Percentiles rank a stretch among this genome's conserved stretches.
phyloP scores from a whole-genome alignment of 2,888 invertebrate genomes.

The Synergus umbraculus region DNA sequence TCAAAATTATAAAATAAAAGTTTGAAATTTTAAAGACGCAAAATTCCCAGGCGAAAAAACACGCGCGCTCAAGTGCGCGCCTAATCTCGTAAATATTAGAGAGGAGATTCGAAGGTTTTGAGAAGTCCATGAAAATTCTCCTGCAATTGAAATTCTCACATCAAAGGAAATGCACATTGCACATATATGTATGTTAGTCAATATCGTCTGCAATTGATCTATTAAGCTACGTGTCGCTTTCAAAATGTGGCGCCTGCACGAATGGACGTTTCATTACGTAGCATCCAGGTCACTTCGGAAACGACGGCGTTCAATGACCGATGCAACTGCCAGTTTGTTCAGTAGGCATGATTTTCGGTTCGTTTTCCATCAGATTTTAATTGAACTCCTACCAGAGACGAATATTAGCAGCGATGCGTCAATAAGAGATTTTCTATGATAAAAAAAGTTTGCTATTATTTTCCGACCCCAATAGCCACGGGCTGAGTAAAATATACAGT shows the following conservation, averaged over 20 bases:
- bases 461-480: background rate
- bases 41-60: too few species aligned
- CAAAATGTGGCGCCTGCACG: conserved; percentile 17
- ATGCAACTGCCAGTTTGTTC: conserved; percentile 21
- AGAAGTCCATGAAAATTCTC: conserved; percentile 4
- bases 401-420: background rate
- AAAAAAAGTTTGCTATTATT: background rate
- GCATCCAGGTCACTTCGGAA: conserved; percentile 34
- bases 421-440: background rate
- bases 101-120: background rate
- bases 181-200: background rate
- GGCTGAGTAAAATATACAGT: background rate
- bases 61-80: too few species aligned
- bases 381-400: background rate
- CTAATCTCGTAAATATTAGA: too few species aligned
- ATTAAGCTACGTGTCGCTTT: conserved; percentile 31
- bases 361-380: background rate
- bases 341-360: conserved; percentile 17
- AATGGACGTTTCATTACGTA: conserved; percentile 39
- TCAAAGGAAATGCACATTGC: background rate
- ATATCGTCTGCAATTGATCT: conserved; percentile 14
- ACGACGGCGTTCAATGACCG: conserved; percentile 17
- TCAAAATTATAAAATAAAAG: too few species aligned
- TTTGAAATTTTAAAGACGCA: too few species aligned
- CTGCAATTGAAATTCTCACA: background rate